Evolutionary conservation across 1,140 invertebrate species (phyloP).

Genomic region (Ladona fulva): DNA sequence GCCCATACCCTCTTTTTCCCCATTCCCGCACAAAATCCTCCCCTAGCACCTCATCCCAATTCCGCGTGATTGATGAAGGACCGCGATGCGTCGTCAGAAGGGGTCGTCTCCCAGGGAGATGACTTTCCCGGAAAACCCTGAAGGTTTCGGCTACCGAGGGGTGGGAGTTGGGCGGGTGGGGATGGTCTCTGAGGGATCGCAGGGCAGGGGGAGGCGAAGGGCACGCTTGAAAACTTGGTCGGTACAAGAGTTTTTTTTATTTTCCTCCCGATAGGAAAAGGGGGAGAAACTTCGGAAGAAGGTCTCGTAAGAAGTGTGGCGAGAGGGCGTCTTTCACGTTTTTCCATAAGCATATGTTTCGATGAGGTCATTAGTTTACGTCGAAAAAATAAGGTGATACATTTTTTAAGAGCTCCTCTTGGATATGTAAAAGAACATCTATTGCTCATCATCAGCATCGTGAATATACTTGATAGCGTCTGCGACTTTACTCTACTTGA

Average conservation of each 20-base stretch:
- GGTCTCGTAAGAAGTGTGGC: neutral
- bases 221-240: neutral
- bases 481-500: too few species aligned
- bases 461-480: too few species aligned
- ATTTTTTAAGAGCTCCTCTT: too few species aligned
- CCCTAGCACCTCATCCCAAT: neutral
- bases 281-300: neutral
- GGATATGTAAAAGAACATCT: too few species aligned
- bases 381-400: too few species aligned
- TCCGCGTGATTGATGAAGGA: conserved; percentile 3
- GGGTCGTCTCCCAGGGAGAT: neutral
- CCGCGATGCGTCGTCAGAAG: neutral
- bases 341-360: neutral
- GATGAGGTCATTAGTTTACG: too few species aligned
- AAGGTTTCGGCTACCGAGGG: neutral
- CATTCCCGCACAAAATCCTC: neutral
- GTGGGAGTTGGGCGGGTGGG: neutral
- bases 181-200: neutral
- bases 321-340: neutral
- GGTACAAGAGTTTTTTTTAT: too few species aligned
- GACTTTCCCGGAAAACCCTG: neutral
- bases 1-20: neutral
- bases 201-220: neutral
- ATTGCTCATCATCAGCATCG: too few species aligned
- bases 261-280: neutral